Conservation (phyloP, 2,888 invertebrate genomes). For the Penaeus monodon region DNA sequence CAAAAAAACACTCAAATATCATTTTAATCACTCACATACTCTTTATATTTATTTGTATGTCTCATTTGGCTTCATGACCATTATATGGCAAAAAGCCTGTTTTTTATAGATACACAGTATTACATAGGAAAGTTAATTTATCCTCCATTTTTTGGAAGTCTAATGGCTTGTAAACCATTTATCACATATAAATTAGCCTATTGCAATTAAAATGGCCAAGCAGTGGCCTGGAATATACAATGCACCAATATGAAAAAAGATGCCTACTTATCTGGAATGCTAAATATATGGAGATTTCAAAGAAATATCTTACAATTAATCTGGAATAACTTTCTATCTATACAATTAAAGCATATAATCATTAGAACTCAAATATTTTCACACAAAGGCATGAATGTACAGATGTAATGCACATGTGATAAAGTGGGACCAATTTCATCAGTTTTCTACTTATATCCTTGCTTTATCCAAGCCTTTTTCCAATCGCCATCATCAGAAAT, state of each 20-base stretch:
- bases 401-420: not conserved
- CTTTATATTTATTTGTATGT: too few relatives aligned
- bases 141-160: too few relatives aligned
- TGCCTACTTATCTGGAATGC: slow-evolving; percentile 27
- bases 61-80: too few relatives aligned
- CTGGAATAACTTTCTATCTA: slow-evolving; percentile 16
- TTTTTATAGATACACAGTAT: too few relatives aligned
- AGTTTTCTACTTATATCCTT: slow-evolving; percentile 44
- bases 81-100: too few relatives aligned
- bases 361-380: slow-evolving; percentile 8
- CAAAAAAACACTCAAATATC: too few relatives aligned
- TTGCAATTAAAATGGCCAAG: too few relatives aligned
- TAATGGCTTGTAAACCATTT: too few relatives aligned
- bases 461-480: slow-evolving; percentile 58
- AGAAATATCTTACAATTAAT: slow-evolving; percentile 5
- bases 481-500: slow-evolving; percentile 51
- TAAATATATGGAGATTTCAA: slow-evolving; percentile 17
- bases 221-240: slow-evolving; percentile 2
- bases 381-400: slow-evolving; percentile 15
- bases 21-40: too few relatives aligned
- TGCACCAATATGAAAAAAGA: slow-evolving; percentile 1
- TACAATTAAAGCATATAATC: slow-evolving; percentile 8
- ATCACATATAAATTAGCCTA: too few relatives aligned
- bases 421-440: not conserved
- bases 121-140: too few relatives aligned